Evolutionary conservation across 2,113 vertebrate genomes (phyloP).

Genomic region (Tragulus kanchil): DNA sequence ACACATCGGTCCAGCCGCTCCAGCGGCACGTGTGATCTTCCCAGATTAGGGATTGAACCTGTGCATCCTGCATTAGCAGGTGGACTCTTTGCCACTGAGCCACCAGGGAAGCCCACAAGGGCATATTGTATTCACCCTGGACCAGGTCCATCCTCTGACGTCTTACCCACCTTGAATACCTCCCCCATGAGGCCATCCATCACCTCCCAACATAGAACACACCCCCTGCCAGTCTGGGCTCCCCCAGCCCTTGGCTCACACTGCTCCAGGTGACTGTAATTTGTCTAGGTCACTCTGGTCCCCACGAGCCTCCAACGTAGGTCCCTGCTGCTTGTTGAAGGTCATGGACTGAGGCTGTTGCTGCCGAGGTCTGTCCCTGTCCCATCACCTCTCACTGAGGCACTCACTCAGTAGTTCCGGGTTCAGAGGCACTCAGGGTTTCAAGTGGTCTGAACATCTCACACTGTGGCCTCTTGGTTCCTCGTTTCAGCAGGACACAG

Average conservation of each 20-base stretch:
- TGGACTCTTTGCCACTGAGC: too few species aligned
- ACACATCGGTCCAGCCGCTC: too few species aligned
- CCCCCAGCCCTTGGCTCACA: background rate
- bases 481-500: background rate
- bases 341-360: background rate
- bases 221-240: too few species aligned
- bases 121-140: fast-evolving
- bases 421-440: background rate
- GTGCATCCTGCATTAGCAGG: too few species aligned
- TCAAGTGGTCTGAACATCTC: fast-evolving
- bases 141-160: fast-evolving
- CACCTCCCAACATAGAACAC: fast-evolving
- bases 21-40: too few species aligned
- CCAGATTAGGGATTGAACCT: too few species aligned
- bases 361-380: background rate
- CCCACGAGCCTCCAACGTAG: background rate
- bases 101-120: too few species aligned
- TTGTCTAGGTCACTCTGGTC: background rate
- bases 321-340: background rate
- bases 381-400: background rate
- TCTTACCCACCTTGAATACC: background rate
- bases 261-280: background rate
- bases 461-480: background rate
- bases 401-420: fast-evolving
- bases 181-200: background rate